Base-by-base conservation (phyloP, 2,113 vertebrate species). In the Platichthys stellatus region DNA sequence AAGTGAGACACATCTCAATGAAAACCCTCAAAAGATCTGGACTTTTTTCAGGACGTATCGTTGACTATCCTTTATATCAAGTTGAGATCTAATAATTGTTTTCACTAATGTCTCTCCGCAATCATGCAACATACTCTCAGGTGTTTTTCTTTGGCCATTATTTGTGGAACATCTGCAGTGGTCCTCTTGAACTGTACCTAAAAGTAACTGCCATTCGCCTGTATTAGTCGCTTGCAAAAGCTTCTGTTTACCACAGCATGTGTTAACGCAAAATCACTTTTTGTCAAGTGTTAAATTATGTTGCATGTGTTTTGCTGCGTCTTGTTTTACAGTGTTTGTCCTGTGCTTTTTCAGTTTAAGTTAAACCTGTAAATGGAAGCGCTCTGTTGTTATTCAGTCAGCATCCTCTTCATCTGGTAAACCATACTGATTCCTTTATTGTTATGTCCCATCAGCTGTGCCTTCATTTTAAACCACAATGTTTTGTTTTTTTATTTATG, bases 361-460 rank as follows among this genome's bases (percentile, higher is more conserved):
- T 78, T 85, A 51, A 58, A 15, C 69, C 78, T 72, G 83, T 82
- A 80, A 84, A 85, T 87, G 86, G 83, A 90, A 90, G 88, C 28
- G 15, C 78, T 88, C 69, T 85, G 63, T 80, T 86, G 28, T 84
- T 76, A 84, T 79, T 82, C 68, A 78, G 26, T 68, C 70, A 9
- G 18, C 51, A 61, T 26, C 72, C 35, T 53, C 43, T 28, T 73
- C 54, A 31, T 65, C 47, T 75, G 54, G 53, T 9, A 38, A 28
- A 40, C 65, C 2, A 54, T 26, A 15, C 70, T 53, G 2, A 28
- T 53, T 58, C 20, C 3, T 72, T 20, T 35, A n/a, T n/a, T 20
- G 18, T 51, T 18, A 20, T 51, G 49, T 51, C 49, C 18, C 49
- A 51, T 51, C 49, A 51, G 49, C 14, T n/a, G 20, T 54, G 20